These are phyloP conservation scores for Dromius quadrimaculatus DNA, from an alignment of 2,888 invertebrate genomes.

Conservation along the genomic window DNA sequence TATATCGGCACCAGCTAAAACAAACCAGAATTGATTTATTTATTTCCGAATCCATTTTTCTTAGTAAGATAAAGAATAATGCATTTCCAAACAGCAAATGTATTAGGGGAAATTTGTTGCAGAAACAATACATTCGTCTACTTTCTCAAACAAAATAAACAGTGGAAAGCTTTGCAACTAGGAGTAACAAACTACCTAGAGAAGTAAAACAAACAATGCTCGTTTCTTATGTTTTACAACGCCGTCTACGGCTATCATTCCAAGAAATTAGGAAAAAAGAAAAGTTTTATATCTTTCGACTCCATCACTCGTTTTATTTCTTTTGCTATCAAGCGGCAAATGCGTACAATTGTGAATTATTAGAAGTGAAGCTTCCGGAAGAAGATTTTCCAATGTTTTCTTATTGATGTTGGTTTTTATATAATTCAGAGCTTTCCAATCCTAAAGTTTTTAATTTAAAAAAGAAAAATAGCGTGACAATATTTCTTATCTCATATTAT, in stretches of 20 bases:
- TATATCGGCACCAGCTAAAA: constrained; percentile 86
- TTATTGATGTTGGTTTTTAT: too few species aligned
- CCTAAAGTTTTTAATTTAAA: too few species aligned
- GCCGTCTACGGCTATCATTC: constrained; percentile 15
- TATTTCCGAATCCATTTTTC: background rate
- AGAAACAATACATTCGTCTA: constrained; percentile 15
- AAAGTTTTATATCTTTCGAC: constrained; percentile 16
- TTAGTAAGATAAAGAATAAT: background rate
- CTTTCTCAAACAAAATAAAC: constrained; percentile 31
- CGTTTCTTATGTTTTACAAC: constrained; percentile 42
- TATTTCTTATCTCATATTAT: too few species aligned
- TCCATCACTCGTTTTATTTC: too few species aligned
- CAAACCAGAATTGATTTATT: background rate
- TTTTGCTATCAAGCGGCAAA: too few species aligned
- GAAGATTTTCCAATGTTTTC: too few species aligned
- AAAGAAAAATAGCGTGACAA: too few species aligned
- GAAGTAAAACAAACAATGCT: constrained; percentile 36
- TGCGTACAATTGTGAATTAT: too few species aligned
- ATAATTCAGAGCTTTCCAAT: too few species aligned
- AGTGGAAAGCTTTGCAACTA: constrained; percentile 2
- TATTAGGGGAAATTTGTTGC: constrained; percentile 17
- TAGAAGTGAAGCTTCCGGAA: too few species aligned
- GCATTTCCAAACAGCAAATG: background rate
- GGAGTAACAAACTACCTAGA: constrained; percentile 27
- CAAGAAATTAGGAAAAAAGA: constrained; percentile 3